Base-by-base conservation (phyloP, 2,888 invertebrate genomes). In the Phortica okadai region DNA sequence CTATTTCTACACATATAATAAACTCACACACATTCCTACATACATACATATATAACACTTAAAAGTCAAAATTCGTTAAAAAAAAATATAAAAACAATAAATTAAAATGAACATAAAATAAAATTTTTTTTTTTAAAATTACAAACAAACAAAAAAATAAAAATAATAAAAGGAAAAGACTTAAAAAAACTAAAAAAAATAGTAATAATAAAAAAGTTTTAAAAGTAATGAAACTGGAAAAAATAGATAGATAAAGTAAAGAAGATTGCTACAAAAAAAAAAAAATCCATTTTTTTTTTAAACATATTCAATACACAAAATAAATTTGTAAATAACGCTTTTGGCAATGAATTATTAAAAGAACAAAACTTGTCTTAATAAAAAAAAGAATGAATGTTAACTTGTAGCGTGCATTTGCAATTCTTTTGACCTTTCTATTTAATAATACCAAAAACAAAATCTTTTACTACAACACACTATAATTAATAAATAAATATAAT, bases 291-390 rank as follows among this genome's bases (percentile, higher is more conserved):
- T 73, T 67, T 66, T 44, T 54, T n/a, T 54, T 66, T 0, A 66
- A 41, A 77, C 56, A 76, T 58, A 44, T 54, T 64, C 7, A 56
- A 76, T 74, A 45, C 67, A 33, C 6, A 73, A 77, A 70, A 10
- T 66, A 41, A 16, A 74, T 45, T 16, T 88, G 87, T 85, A 84
- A 81, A 87, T 88, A 85, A 87, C 87, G 88, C 87, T 88, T 85
- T 64, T 41, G 33, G 21, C 70, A 56, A 5, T 72, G 25, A 8
- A 66, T 42, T 45, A 69, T 69, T 14, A 21, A 69, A 44, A 45
- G 42, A 33, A 33, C 64, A 64, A 64, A 67, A 14, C 14, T 2
- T 33, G 33, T 33, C 33, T 16, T 10, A 56, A 56, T 56, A 16
- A 1, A n/a, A 56, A 56, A 16, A 33, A 33, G 33, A 66, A 42